A percentile compares a stretch with the other conserved stretches of the same genome.
Evolutionary conservation across 1,140 invertebrate genomes (phyloP).

Genomic region (Akabosia matsudoensis): DNA sequence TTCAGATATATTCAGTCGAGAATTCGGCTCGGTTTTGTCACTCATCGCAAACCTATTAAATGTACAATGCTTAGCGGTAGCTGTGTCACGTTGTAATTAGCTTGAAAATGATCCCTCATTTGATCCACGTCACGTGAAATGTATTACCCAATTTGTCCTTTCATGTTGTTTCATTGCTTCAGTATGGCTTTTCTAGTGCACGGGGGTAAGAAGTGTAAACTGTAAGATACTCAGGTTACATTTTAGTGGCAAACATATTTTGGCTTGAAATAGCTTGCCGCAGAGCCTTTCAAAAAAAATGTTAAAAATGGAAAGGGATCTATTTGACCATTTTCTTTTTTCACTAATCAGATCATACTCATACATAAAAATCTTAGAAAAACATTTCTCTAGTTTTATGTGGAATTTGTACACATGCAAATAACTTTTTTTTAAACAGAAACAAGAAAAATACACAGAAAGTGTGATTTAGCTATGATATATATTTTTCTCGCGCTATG

Average conservation of each 20-base stretch:
- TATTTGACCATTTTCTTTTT: no score
- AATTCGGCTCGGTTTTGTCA: background rate
- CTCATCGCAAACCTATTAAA: background rate
- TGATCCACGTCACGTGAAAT: background rate
- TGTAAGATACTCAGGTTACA: background rate
- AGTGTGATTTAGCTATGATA: background rate
- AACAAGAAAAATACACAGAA: no score
- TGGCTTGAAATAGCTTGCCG: background rate
- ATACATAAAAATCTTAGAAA: no score
- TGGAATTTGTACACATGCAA: no score
- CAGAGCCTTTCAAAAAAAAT: conserved; percentile 4
- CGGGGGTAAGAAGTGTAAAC: background rate
- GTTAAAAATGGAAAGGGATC: no score
- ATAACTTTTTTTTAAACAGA: no score
- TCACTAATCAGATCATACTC: no score
- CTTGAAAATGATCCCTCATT: background rate
- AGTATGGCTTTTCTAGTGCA: no score
- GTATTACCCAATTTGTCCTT: background rate
- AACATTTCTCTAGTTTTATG: background rate
- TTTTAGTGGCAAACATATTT: background rate
- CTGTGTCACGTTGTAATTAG: background rate
- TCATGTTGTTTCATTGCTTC: background rate
- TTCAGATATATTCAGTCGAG: no score
- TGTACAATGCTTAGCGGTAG: background rate
- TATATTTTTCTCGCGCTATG: no score